Evolutionary conservation across 2,797 vertebrate species (phyloP).

Genomic region (Platyrinchus mystaceus): DNA sequence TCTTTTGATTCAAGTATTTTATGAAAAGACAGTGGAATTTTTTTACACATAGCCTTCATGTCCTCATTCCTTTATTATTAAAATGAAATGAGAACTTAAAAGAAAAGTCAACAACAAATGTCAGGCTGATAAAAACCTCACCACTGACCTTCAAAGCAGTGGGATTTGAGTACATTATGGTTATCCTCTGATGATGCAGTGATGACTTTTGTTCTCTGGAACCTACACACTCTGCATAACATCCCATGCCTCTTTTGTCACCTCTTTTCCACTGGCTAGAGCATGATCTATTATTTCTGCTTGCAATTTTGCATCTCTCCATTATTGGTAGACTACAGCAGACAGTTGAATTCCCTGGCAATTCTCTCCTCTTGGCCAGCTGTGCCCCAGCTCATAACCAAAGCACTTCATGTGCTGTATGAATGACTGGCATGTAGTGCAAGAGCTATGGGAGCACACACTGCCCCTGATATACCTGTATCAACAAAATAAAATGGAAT

Average conservation of each 20-base stretch:
- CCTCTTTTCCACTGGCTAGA: background rate
- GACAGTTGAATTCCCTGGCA: background rate
- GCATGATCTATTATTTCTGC: background rate
- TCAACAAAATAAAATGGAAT: background rate
- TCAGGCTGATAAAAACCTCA: conserved; percentile 28
- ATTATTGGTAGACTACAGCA: background rate
- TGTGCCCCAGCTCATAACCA: background rate
- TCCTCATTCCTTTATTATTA: background rate
- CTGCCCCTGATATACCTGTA: background rate
- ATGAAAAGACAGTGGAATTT: background rate
- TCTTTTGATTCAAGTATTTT: background rate
- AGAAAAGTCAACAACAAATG: background rate
- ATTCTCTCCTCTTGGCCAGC: background rate
- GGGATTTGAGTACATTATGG: background rate
- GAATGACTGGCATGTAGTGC: background rate
- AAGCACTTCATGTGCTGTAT: background rate
- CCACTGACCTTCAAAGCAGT: conserved; percentile 25
- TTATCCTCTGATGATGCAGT: background rate
- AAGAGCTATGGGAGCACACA: background rate
- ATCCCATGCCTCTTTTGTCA: background rate
- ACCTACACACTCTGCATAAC: background rate
- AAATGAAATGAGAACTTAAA: background rate
- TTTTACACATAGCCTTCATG: background rate
- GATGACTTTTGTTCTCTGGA: background rate
- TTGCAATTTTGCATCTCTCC: background rate